These are phyloP conservation scores for Chalcosyrphus nemorum DNA, from an alignment of 2,888 invertebrate genomes.

Conservation along the genomic window DNA sequence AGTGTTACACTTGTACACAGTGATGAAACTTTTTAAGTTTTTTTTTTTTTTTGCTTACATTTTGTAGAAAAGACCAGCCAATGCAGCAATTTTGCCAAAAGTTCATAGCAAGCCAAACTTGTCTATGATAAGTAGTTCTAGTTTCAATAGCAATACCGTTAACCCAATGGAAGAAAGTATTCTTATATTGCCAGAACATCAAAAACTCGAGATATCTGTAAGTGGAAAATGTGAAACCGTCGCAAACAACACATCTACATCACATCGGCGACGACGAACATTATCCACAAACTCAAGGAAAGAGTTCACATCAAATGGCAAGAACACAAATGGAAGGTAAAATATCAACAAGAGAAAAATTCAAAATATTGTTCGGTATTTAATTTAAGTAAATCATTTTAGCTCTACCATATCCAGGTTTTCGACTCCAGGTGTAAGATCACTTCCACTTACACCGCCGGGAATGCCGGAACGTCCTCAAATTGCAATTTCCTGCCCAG, in stretches of 20 bases:
- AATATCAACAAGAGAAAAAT: neutral
- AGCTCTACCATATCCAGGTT: constrained; percentile 78
- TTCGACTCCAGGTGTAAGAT: constrained; percentile 78
- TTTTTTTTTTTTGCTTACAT: neutral
- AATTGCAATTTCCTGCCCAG: constrained; percentile 80
- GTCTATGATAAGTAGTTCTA: constrained; percentile 66
- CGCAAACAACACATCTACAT: constrained; percentile 72
- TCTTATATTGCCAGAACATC: constrained; percentile 78
- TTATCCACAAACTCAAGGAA: constrained; percentile 79
- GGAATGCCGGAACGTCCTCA: constrained; percentile 80
- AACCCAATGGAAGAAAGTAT: constrained; percentile 79
- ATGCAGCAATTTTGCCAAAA: constrained; percentile 79
- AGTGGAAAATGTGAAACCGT: constrained; percentile 77
- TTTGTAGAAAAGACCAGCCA: constrained; percentile 56
- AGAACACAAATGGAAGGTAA: constrained; percentile 78
- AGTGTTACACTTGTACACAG: too few species aligned
- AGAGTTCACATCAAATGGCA: constrained; percentile 75
- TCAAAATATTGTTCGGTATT: neutral
- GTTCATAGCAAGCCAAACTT: constrained; percentile 78
- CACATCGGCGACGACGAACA: constrained; percentile 78
- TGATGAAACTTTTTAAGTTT: too few species aligned
- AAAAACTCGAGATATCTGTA: constrained; percentile 78
- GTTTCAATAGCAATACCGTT: constrained; percentile 60
- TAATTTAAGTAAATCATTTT: constrained; percentile 11
- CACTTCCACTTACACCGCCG: constrained; percentile 84